Evolutionary conservation across 92 coral and sea anemone genomes (phyloP), one percentile per base, ranked within the genome.

Genomic region (Phymanthus crucifer): DNA sequence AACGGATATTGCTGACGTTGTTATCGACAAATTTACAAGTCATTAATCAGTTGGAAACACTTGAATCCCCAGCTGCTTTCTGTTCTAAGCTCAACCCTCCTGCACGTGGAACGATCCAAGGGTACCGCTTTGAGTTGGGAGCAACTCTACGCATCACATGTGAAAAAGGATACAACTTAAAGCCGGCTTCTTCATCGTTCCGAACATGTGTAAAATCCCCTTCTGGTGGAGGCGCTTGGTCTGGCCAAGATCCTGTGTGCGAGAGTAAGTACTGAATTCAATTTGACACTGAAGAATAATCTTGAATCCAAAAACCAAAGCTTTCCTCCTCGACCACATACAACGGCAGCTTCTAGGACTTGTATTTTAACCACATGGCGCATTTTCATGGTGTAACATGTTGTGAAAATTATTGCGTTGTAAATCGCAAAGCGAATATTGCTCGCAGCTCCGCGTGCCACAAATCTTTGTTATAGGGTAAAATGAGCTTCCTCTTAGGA

Each of bases 81-180:
- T 96, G 99, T 74, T 82, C 87, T 23, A 83, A 88, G 61, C 87
- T 96, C 27, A 76, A 84, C 56, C 87, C 93, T 8, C 99, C 99
- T 19, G 18, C 83, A 4, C 73, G 89, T 37, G 99, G 99, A 19
- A 70, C 80, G 23, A 84, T 93, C 43, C 94, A 91, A 54, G 99
- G 99, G 24, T 96, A 76, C 87, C 90, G 99, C 24, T 90, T 86
- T 66, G 99, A 96, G 40, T 80, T 93, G 38, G 92, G 92, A 11
- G 99, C 99, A 56, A 96, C 99, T 12, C 88, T 96, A 16, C 95
- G 99, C 19, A 85, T 93, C 77, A 83, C 93, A 12, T 96, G 99
- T 70, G 86, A 84, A 11, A 78, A 47, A 9, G 99, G 99, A 35
- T 87, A 91, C 70, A 72, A 87, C 8, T 78, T 96, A 2, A 80